Evolutionary conservation across 2,797 vertebrate genomes (phyloP), one percentile per base, ranked within the genome.

Genomic region (Acrossocheilus fasciatus): DNA sequence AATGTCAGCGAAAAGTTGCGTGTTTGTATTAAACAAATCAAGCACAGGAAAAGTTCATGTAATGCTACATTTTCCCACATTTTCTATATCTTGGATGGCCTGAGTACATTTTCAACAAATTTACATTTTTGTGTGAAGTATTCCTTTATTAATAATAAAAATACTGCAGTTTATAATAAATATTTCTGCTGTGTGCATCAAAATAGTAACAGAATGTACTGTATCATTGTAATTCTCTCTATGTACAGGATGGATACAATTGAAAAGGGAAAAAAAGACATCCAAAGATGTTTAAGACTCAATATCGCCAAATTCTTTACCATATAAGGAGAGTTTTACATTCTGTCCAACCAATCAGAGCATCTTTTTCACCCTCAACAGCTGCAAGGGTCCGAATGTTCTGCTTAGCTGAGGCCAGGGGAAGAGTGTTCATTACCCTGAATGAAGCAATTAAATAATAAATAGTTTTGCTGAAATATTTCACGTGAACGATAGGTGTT

Each of bases 331-430:
- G 62, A 17, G 81, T 80, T 78, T 76, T 86, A n/a, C 83, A 86
- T 77, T 89, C 82, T 2, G 87, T 87, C 89, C 87, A 89, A 30
- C 90, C 90, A 85, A 91, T 88, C 52, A 91, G 84, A 76, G 89
- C 89, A 39, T 90, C 79, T 57, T 69, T 81, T 17, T 91, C 52
- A 20, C 64, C 81, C 78, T 90, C 83, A 23, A 89, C 83, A 59
- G 26, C 30, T 4, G 85, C 87, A 59, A 91, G 81, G 4, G 84
- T 83, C 62, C 81, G 82, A 47, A 91, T 62, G 41, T 78, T 81
- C 20, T 66, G 78, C 70, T 87, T 68, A 4, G 74, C 50, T 6
- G 84, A 78, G 70, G 69, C 79, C 41, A 89, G 39, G 18, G 50
- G 11, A 41, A 72, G 54, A 45, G 79, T 47, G 9, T 77, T 68